phyloP scores from a whole-genome alignment of 2,888 invertebrate genomes.

The Chymomyza amoena region DNA sequence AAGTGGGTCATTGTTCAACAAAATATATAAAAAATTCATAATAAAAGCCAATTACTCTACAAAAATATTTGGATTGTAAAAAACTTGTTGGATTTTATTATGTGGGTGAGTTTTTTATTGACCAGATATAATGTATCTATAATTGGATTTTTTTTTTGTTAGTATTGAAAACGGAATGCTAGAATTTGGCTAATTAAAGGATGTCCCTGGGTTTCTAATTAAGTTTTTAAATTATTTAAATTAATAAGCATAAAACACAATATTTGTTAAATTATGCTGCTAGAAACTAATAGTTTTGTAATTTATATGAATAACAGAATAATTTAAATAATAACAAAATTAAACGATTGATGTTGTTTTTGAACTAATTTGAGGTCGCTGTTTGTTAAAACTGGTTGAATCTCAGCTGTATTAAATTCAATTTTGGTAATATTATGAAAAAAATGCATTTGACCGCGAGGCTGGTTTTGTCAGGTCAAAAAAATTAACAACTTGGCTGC shows the following conservation, averaged over 20 bases:
- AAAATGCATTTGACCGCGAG: too few relatives aligned
- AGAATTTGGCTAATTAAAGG: background rate
- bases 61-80: background rate
- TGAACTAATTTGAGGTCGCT: too few relatives aligned
- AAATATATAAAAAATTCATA: background rate
- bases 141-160: background rate
- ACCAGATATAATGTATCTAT: background rate
- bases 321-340: background rate
- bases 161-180: background rate
- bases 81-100: background rate
- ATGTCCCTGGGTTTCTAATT: background rate
- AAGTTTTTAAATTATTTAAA: background rate
- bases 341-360: too few relatives aligned
- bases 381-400: too few relatives aligned
- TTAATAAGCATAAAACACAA: background rate
- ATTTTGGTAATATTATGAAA: too few relatives aligned
- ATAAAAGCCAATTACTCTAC: background rate
- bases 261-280: background rate
- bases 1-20: slow-evolving; percentile 44
- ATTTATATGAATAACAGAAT: background rate
- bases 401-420: too few relatives aligned
- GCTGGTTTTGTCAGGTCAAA: too few relatives aligned
- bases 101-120: background rate
- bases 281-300: background rate
- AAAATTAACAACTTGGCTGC: background rate